Conservation (phyloP, 2,888 invertebrate species). For the Zhuqinia jingwanae region DNA sequence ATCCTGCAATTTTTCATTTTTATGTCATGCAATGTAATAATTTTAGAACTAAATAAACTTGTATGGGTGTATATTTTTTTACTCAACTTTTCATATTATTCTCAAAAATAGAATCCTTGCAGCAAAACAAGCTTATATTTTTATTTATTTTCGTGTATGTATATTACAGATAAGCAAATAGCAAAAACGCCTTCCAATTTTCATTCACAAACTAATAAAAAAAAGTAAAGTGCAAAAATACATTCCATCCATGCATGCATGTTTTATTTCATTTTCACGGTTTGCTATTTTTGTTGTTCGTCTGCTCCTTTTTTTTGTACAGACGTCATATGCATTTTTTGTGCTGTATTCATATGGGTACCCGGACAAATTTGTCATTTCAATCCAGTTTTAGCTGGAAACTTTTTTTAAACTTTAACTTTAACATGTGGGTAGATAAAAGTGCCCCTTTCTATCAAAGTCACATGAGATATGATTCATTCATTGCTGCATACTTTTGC, state of each 20-base stretch:
- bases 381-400: not conserved
- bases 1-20: not conserved
- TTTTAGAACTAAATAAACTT: not conserved
- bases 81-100: too few species aligned
- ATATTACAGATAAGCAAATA: not conserved
- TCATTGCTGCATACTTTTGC: not conserved
- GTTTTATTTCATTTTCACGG: not conserved
- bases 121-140: not conserved
- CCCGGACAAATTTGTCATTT: too few species aligned
- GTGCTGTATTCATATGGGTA: not conserved
- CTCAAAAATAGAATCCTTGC: not conserved
- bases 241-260: not conserved
- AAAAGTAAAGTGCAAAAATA: not conserved
- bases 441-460: slow-evolving; percentile 24
- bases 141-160: too few species aligned
- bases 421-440: too few species aligned
- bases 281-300: not conserved
- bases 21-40: not conserved
- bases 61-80: not conserved
- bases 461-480: slow-evolving; percentile 1
- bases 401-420: slow-evolving; percentile 33
- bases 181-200: slow-evolving; percentile 13
- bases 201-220: slow-evolving; percentile 26
- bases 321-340: not conserved
- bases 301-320: not conserved